Percentiles rank a stretch among this genome's conserved stretches.
Conservation (phyloP, 1,140 invertebrate species). For the Conus ventricosus region DNA sequence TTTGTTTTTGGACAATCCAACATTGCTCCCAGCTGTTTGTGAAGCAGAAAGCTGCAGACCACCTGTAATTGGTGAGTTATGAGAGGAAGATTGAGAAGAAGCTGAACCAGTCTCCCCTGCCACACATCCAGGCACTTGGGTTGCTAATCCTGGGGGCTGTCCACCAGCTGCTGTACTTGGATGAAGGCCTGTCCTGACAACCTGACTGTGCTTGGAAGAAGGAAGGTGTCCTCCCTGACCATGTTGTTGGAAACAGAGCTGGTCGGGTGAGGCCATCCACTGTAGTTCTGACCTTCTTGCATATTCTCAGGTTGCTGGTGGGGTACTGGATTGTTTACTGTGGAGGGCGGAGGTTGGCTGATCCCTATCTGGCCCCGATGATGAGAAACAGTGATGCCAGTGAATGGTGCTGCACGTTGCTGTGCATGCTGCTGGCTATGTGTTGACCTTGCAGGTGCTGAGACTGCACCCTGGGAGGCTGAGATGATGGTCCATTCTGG, state of each 20-base stretch:
- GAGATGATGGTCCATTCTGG: slow-evolving; percentile 19
- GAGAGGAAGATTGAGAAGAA: not conserved
- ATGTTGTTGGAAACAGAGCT: not conserved
- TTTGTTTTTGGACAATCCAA: not conserved
- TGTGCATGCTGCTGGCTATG: not conserved
- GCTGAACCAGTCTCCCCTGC: not conserved
- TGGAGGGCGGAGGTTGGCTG: not conserved
- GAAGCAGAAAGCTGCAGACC: not conserved
- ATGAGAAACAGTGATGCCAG: not conserved
- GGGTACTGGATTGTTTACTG: not conserved
- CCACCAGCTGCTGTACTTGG: not conserved
- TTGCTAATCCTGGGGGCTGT: not conserved
- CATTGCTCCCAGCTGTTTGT: not conserved
- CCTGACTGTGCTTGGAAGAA: not conserved
- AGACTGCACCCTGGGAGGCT: not conserved
- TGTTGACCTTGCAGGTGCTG: not conserved
- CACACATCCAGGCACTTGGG: not conserved
- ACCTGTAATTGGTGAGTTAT: not conserved
- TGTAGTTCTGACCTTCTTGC: not conserved
- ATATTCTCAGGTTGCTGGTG: not conserved
- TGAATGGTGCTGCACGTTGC: not conserved
- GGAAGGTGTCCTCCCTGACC: not conserved
- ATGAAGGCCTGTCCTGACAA: not conserved
- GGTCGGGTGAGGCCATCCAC: not conserved
- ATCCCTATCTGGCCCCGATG: not conserved